These are phyloP conservation scores for Chrysoperla carnea DNA, from an alignment of 1,140 invertebrate species.

Conservation along the genomic window DNA sequence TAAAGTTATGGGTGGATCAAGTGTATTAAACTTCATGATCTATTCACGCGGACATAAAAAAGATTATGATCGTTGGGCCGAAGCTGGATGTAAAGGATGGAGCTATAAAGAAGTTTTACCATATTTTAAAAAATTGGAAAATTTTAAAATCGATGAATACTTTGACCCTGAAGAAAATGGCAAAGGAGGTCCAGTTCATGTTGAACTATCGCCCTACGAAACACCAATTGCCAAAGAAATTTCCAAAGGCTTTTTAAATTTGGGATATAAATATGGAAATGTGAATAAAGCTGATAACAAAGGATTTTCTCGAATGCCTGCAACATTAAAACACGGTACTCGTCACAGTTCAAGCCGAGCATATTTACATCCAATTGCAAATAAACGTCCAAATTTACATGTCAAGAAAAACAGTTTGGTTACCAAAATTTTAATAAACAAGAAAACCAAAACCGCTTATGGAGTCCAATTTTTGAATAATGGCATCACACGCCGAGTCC, in stretches of 20 bases:
- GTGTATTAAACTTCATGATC: slow-evolving; percentile 43
- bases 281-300: slow-evolving; percentile 43
- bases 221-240: slow-evolving; percentile 40
- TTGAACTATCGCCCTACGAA: slow-evolving; percentile 28
- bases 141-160: slow-evolving; percentile 28
- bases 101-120: slow-evolving; percentile 23
- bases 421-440: slow-evolving; percentile 51
- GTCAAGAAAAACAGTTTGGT: slow-evolving; percentile 40
- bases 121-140: slow-evolving; percentile 28
- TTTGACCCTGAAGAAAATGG: slow-evolving; percentile 17
- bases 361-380: slow-evolving; percentile 38
- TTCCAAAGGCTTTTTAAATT: slow-evolving; percentile 40
- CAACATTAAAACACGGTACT: slow-evolving; percentile 43
- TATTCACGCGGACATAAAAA: slow-evolving; percentile 40
- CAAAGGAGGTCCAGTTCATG: slow-evolving; percentile 28
- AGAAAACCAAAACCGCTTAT: slow-evolving; percentile 30
- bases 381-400: slow-evolving; percentile 38
- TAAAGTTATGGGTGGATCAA: slow-evolving; percentile 35
- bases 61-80: slow-evolving; percentile 48
- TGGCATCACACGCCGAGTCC: slow-evolving; percentile 28
- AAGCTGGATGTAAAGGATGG: slow-evolving; percentile 21
- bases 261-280: slow-evolving; percentile 42
- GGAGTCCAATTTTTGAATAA: slow-evolving; percentile 36
- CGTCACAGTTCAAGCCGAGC: slow-evolving; percentile 52
- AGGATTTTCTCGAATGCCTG: slow-evolving; percentile 41